Conservation (phyloP, 1,140 invertebrate species). For the Berghia stephanieae region DNA sequence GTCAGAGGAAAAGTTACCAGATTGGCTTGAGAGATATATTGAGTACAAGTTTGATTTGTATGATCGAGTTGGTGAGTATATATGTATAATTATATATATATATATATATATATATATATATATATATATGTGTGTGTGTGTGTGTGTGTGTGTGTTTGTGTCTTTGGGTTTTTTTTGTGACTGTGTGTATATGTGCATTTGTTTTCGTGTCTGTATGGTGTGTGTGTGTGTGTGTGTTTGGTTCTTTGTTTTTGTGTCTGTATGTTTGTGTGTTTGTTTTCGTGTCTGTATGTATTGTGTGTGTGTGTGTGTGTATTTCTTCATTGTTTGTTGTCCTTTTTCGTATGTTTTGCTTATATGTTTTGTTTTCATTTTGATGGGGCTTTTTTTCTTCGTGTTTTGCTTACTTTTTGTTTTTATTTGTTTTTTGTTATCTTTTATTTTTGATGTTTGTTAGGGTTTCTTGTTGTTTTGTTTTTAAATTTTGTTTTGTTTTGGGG, state of each 20-base stretch:
- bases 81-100: neutral
- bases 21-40: conserved; percentile 64
- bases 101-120: conserved; percentile 23
- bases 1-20: conserved; percentile 50
- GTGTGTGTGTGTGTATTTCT: conserved; percentile 1
- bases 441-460: neutral
- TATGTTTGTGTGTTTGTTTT: neutral
- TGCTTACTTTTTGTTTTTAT: neutral
- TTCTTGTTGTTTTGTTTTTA: neutral
- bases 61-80: conserved; percentile 61
- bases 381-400: neutral
- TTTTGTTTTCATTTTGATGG: neutral
- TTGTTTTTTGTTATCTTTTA: neutral
- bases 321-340: too few relatives aligned
- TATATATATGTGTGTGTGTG: too few relatives aligned
- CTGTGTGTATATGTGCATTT: too few relatives aligned
- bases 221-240: too few relatives aligned
- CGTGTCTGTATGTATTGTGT: neutral
- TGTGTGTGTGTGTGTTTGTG: too few relatives aligned
- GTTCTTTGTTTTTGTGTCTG: conserved; percentile 12
- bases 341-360: neutral
- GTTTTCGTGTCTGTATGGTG: too few relatives aligned
- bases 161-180: too few relatives aligned
- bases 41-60: conserved; percentile 65
- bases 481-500: neutral